Evolutionary conservation across 1,140 invertebrate genomes (phyloP).

Genomic region (Polypedilum vanderplanki): DNA sequence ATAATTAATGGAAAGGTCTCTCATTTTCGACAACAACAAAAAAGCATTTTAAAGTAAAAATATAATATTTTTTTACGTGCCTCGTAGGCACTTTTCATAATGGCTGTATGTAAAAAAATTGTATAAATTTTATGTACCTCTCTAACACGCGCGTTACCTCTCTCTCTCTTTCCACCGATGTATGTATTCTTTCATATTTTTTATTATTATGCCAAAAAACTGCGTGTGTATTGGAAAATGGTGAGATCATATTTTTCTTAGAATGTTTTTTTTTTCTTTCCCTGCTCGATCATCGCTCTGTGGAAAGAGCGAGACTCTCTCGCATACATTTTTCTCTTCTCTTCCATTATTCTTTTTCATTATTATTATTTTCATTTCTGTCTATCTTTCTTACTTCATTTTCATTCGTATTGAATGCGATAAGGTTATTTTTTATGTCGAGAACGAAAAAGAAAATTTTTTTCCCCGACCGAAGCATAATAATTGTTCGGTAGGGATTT

Average conservation of each 20-base stretch:
- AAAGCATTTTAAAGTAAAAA: too few species aligned
- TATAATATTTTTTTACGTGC: constrained; percentile 19
- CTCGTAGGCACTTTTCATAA: background rate
- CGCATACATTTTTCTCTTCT: too few species aligned
- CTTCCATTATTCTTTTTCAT: too few species aligned
- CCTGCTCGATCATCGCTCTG: background rate
- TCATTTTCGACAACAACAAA: too few species aligned
- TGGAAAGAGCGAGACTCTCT: background rate
- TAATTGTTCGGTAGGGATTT: background rate
- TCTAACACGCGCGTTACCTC: constrained; percentile 15
- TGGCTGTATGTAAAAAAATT: constrained; percentile 16
- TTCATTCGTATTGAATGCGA: constrained; percentile 7
- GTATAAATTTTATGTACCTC: background rate
- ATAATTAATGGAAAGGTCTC: too few species aligned
- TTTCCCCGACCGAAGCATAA: background rate
- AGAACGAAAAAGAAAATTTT: constrained; percentile 22
- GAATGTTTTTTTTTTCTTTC: background rate
- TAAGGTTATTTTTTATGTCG: constrained; percentile 22
- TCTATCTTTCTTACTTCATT: background rate
- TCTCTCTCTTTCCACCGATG: too few species aligned
- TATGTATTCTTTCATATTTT: background rate
- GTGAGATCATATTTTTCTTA: constrained; percentile 29
- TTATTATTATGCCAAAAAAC: background rate
- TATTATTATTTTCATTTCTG: constrained; percentile 4
- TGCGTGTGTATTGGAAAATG: constrained; percentile 25